A percentile compares a stretch with the other conserved stretches of the same genome.
phyloP scores from a whole-genome alignment of 2,888 invertebrate genomes.

The Leptinotarsa haldemani region DNA sequence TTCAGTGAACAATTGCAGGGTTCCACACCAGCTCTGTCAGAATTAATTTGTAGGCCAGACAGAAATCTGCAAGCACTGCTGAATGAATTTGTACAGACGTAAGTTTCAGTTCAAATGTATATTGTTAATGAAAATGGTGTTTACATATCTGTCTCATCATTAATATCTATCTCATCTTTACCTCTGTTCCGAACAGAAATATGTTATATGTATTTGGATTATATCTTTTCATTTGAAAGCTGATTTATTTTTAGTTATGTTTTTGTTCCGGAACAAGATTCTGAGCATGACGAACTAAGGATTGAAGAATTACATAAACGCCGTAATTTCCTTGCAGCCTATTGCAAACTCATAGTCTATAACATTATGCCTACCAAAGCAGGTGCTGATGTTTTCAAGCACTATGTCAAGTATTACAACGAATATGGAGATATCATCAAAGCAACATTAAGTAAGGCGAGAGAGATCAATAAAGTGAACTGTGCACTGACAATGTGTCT shows the following conservation, averaged over 20 bases:
- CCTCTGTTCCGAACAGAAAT: too few relatives aligned
- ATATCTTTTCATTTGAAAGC: too few relatives aligned
- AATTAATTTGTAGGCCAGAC: constrained; percentile 85
- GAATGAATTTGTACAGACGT: constrained; percentile 89
- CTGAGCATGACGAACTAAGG: constrained; percentile 94
- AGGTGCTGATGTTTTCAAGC: constrained; percentile 90
- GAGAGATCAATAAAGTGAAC: constrained; percentile 97
- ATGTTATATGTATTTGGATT: too few relatives aligned
- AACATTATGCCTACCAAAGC: constrained; percentile 91
- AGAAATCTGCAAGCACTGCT: constrained; percentile 82
- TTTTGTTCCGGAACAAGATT: constrained; percentile 89
- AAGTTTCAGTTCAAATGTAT: constrained; percentile 19
- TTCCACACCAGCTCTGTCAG: constrained; percentile 63
- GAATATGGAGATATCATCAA: constrained; percentile 99
- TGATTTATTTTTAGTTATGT: constrained; percentile 71
- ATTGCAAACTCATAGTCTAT: constrained; percentile 97
- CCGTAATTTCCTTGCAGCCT: constrained; percentile 94
- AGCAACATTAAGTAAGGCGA: constrained; percentile 93
- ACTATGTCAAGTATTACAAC: constrained; percentile 98
- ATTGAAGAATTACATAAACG: constrained; percentile 98
- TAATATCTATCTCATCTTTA: neutral
- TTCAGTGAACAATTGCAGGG: constrained; percentile 68
- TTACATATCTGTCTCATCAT: neutral
- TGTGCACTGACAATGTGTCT: constrained; percentile 95
- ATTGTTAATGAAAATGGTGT: too few relatives aligned